These are phyloP conservation scores for Acanthochromis polyacanthus DNA, from an alignment of 2,113 vertebrate genomes.

Conservation along the genomic window DNA sequence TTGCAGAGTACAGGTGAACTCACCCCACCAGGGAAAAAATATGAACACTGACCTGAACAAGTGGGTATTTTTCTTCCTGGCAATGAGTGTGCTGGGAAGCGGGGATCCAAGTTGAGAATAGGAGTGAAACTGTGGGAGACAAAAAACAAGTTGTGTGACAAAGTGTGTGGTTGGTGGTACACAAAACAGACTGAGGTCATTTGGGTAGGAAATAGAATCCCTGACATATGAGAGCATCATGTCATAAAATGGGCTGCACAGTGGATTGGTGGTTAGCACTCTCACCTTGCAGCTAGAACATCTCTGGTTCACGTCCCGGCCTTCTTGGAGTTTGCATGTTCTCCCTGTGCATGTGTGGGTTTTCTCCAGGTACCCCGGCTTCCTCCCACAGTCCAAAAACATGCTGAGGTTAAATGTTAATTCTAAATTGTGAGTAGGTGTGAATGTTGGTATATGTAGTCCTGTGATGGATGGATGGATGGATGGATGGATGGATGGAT, in stretches of 20 bases:
- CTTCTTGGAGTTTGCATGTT: too few species aligned
- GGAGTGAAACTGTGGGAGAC: constrained; percentile 41
- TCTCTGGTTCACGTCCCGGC: too few species aligned
- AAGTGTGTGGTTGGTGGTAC: constrained; percentile 18
- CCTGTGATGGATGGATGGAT: too few species aligned
- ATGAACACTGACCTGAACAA: constrained; percentile 67
- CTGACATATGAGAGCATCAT: constrained; percentile 32
- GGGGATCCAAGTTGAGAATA: constrained; percentile 30
- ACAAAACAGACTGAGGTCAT: constrained; percentile 57
- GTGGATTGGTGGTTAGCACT: too few species aligned
- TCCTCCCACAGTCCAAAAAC: too few species aligned
- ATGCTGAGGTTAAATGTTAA: too few species aligned
- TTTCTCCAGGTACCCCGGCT: too few species aligned
- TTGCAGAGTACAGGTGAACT: constrained; percentile 65
- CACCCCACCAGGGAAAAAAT: constrained; percentile 55
- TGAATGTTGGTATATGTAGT: too few species aligned
- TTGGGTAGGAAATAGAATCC: constrained; percentile 52
- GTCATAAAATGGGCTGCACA: constrained; percentile 12
- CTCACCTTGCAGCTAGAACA: too few species aligned
- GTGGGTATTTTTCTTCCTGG: constrained; percentile 58
- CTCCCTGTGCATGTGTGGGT: too few species aligned
- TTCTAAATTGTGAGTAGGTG: too few species aligned
- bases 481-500: too few species aligned
- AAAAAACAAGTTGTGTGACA: constrained; percentile 19
- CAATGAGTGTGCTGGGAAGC: constrained; percentile 30